Evolutionary conservation across 2,797 vertebrate genomes (phyloP).

Genomic region (Lacerta viridis): DNA sequence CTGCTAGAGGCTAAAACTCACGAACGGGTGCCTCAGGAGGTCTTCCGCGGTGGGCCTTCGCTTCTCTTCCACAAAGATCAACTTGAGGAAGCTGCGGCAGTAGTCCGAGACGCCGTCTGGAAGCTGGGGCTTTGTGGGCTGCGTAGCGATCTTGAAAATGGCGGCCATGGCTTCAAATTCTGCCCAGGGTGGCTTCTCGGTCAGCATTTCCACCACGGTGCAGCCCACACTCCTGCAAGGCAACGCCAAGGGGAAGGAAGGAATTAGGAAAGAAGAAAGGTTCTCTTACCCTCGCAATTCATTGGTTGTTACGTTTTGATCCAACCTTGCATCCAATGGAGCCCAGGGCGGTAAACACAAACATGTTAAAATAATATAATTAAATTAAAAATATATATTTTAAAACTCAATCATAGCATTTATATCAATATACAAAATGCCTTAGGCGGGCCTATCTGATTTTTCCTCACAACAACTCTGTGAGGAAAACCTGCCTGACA

Average conservation of each 20-base stretch:
- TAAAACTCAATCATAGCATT: background rate
- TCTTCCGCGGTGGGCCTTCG: slow-evolving; percentile 89
- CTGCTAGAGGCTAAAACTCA: slow-evolving; percentile 87
- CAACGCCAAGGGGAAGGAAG: accelerated
- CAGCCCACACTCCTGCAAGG: slow-evolving; percentile 90
- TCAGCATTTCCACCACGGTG: slow-evolving; percentile 95
- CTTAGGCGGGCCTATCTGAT: background rate
- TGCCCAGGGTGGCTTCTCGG: slow-evolving; percentile 93
- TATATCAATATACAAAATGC: background rate
- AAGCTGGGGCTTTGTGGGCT: slow-evolving; percentile 91
- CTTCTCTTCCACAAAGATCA: slow-evolving; percentile 94
- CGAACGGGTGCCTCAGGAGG: slow-evolving; percentile 89
- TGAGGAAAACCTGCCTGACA: background rate
- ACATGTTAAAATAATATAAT: too few relatives aligned
- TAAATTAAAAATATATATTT: too few relatives aligned
- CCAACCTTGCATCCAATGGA: too few relatives aligned
- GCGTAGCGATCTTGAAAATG: slow-evolving; percentile 95
- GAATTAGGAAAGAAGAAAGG: background rate
- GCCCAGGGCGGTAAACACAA: too few relatives aligned
- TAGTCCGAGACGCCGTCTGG: slow-evolving; percentile 87
- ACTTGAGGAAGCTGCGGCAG: slow-evolving; percentile 90
- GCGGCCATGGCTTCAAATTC: slow-evolving; percentile 96
- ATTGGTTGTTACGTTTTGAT: too few relatives aligned
- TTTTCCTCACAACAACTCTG: background rate
- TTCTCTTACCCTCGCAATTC: background rate